phyloP scores from a whole-genome alignment of 2,888 invertebrate genomes.

The Hydraecia micacea region DNA sequence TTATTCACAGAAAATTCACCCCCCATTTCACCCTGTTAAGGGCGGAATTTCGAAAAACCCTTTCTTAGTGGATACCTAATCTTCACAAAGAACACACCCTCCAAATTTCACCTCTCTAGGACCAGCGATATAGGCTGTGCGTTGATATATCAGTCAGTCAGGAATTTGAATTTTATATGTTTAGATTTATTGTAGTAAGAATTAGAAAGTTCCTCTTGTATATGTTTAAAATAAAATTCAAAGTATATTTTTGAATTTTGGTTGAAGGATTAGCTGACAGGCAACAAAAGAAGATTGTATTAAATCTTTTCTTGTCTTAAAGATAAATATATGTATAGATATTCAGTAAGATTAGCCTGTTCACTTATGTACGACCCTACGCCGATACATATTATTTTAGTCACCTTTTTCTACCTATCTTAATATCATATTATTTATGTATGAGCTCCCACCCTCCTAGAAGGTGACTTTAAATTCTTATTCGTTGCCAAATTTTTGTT shows the following conservation, averaged over 20 bases:
- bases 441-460: neutral
- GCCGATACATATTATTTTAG: neutral
- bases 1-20: too few species aligned
- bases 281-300: neutral
- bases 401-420: neutral
- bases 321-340: neutral
- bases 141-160: too few species aligned
- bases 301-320: too few species aligned
- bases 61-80: too few species aligned
- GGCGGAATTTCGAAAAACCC: too few species aligned
- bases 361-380: neutral
- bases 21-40: too few species aligned
- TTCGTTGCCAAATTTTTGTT: slow-evolving; percentile 12
- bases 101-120: too few species aligned
- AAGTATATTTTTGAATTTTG: neutral
- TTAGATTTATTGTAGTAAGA: too few species aligned
- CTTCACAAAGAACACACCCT: too few species aligned
- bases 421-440: neutral
- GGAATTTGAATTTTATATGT: too few species aligned
- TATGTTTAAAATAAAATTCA: too few species aligned
- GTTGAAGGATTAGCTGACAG: neutral
- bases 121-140: too few species aligned
- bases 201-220: neutral
- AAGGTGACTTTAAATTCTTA: neutral
- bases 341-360: neutral